Evolutionary conservation across 2,888 invertebrate species (phyloP), one percentile per base, ranked within the genome.

Genomic region (Apamea monoglypha): DNA sequence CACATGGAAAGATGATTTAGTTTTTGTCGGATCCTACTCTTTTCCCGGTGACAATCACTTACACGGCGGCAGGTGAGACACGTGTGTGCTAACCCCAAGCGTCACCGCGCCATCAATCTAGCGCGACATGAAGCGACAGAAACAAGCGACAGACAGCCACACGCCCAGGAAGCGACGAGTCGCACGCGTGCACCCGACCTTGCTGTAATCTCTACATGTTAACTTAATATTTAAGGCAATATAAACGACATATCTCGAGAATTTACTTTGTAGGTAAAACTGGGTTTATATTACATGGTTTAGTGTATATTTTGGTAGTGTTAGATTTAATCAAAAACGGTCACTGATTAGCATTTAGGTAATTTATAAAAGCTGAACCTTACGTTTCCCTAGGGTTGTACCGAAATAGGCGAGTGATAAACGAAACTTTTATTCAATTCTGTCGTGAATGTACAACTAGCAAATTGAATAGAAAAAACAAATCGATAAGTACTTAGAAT

Each of bases 61-160:
- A 64, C 36, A 18, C n/a, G 36, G 40, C 63, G 36, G 36, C 47
- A 72, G 63, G 78, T 83, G 12, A 44, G 68, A 56, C 69, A 63
- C 53, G 74, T 77, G 64, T 40, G 59, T 66, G 66, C 47, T 50
- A 47, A 53, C 50, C 68, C 25, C 32, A n/a, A 53, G 71, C 59
- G 59, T 61, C 74, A 53, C 40, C n/a, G n/a, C 53, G 59, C 21
- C 47, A 84, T 84, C 83, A 75, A 86, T 84, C 79, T 40, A 21
- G 63, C 61, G 76, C 63, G 80, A 76, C 71, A 61, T 29, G 74
- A 73, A 63, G 80, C 64, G 47, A 70, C 81, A 47, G 59, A 68
- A 78, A 81, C 77, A 68, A 21, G 78, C 76, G 47, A 64, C 67
- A 69, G 61, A 50, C 56, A 71, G 56, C 66, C 67, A 70, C 84